Conservation (phyloP, 2,113 vertebrate species). For the Sula dactylatra region DNA sequence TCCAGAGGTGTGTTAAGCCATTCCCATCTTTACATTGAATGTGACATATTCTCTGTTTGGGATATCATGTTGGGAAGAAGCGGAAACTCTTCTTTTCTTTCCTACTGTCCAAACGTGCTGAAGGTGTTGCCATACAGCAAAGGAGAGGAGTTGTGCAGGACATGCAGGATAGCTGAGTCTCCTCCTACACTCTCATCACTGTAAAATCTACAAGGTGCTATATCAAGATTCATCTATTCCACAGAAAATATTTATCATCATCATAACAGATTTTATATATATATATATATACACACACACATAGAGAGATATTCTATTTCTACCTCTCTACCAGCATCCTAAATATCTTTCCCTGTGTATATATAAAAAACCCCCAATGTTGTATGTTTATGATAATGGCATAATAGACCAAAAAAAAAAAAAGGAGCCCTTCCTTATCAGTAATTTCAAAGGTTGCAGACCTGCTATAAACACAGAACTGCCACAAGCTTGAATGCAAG, state of each 20-base stretch:
- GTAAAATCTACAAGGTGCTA: background rate
- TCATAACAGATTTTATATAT: background rate
- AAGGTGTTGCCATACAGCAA: background rate
- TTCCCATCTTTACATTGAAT: background rate
- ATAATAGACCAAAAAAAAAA: background rate
- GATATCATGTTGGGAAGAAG: background rate
- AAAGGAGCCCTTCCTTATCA: background rate
- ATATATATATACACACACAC: background rate
- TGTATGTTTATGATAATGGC: conserved; percentile 26
- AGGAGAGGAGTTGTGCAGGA: background rate
- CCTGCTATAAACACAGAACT: background rate
- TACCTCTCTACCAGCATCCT: background rate
- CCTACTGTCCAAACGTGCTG: background rate
- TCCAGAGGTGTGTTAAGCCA: background rate
- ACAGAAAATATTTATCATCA: background rate
- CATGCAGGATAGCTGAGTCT: background rate
- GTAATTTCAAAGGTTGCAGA: conserved; percentile 55
- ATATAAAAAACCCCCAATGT: conserved; percentile 29
- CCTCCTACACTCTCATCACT: background rate
- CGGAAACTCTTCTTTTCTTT: background rate
- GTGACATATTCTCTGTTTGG: accelerated
- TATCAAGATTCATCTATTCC: background rate
- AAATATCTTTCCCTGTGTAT: background rate
- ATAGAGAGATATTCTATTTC: background rate
- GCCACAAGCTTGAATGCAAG: background rate